Conservation (phyloP, 2,888 invertebrate genomes). For the Pachydiplax longipennis region DNA sequence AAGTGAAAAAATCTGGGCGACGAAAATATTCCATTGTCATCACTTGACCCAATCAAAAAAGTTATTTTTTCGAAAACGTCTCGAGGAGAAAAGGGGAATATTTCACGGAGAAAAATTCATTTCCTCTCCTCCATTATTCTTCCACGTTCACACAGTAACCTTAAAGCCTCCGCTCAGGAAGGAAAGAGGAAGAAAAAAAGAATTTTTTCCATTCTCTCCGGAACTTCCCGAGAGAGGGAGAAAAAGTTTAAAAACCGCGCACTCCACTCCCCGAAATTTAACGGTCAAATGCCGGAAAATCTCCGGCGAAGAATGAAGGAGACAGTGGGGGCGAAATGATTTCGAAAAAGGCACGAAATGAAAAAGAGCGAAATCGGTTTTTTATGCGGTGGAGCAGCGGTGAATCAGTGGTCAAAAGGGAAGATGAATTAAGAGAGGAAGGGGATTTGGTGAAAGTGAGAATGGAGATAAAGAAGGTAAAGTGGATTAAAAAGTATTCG, state of each 20-base stretch:
- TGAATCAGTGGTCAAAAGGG: background rate
- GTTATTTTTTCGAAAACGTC: background rate
- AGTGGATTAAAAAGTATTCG: too few species aligned
- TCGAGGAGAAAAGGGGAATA: background rate
- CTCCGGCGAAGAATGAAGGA: background rate
- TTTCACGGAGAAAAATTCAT: background rate
- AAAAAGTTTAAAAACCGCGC: background rate
- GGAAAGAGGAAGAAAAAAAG: background rate
- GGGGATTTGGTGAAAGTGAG: background rate
- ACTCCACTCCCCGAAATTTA: background rate
- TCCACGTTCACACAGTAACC: background rate
- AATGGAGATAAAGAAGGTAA: too few species aligned
- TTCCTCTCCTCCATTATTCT: background rate
- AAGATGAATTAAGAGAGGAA: background rate
- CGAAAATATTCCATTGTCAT: background rate
- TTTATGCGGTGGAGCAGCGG: background rate
- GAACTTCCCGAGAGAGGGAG: background rate
- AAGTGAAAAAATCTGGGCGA: background rate
- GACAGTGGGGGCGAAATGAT: background rate
- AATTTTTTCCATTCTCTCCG: background rate
- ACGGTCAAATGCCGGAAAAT: background rate
- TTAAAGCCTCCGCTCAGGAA: background rate
- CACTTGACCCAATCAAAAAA: background rate
- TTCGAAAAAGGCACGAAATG: background rate
- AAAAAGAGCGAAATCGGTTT: background rate